A percentile compares a stretch with the other conserved stretches of the same genome.
Evolutionary conservation across 2,797 vertebrate genomes (phyloP).

Genomic region (Manis javanica): DNA sequence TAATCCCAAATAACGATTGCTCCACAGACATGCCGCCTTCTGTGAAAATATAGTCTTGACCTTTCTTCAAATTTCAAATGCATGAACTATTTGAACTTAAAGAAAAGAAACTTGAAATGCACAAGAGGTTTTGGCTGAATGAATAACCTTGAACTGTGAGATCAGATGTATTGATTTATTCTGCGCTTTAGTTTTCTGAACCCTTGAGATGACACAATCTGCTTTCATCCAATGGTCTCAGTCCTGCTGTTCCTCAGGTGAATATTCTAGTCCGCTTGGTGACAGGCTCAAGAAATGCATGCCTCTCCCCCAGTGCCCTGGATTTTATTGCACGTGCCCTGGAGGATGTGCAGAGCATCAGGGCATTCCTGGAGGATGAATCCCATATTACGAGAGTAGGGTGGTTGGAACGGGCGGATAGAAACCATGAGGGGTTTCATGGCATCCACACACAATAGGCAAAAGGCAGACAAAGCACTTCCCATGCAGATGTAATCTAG

Average conservation of each 20-base stretch:
- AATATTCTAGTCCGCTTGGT: background rate
- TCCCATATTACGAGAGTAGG: background rate
- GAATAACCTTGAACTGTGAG: background rate
- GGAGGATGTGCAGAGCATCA: background rate
- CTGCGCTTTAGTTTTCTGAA: conserved; percentile 59
- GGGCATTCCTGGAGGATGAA: accelerated
- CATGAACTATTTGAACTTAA: conserved; percentile 58
- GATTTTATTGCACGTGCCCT: background rate
- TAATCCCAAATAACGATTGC: background rate
- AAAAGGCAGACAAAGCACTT: background rate
- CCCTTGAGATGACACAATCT: background rate
- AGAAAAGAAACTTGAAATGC: conserved; percentile 58
- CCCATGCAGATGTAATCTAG: background rate
- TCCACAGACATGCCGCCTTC: background rate
- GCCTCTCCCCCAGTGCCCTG: background rate
- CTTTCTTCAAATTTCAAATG: conserved; percentile 60
- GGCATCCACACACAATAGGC: too few species aligned
- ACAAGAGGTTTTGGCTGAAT: conserved; percentile 1
- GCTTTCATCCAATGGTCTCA: background rate
- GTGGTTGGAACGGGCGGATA: too few species aligned
- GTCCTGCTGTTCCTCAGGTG: background rate
- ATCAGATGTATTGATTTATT: conserved; percentile 57
- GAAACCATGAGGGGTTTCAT: background rate
- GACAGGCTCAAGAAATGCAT: background rate
- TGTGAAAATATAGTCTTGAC: conserved; percentile 64